These are phyloP conservation scores for Pomacea canaliculata DNA, from an alignment of 2,888 invertebrate genomes.

Conservation along the genomic window DNA sequence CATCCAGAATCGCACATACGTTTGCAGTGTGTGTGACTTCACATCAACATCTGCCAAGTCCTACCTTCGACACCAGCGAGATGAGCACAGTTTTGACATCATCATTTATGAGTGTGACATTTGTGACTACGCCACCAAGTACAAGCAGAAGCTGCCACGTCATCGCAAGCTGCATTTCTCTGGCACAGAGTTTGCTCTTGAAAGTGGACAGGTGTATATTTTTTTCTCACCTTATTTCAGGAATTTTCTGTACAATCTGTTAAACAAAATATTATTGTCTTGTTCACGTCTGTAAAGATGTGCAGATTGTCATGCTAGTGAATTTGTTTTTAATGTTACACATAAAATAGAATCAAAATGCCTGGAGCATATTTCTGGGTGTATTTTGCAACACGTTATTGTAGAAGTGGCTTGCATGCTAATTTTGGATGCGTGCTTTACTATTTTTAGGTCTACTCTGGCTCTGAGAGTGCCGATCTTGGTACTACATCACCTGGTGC, in stretches of 20 bases:
- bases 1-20: conserved; percentile 57
- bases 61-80: conserved; percentile 57
- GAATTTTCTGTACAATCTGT: no score
- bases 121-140: conserved; percentile 64
- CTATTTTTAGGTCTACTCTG: neutral
- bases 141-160: conserved; percentile 60
- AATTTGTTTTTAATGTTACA: no score
- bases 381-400: no score
- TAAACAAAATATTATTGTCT: no score
- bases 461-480: neutral
- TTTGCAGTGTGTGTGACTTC: conserved; percentile 51
- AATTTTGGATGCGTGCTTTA: neutral
- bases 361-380: no score
- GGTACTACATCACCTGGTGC: neutral
- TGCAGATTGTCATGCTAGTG: no score
- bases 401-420: no score
- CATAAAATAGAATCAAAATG: no score
- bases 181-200: conserved; percentile 38
- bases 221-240: no score
- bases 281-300: no score
- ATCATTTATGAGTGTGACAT: conserved; percentile 61
- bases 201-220: neutral
- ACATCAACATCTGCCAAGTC: conserved; percentile 53
- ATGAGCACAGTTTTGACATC: conserved; percentile 53
- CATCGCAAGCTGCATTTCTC: conserved; percentile 58